Base-by-base conservation (phyloP, 2,888 invertebrate species). In the Troglohyphantes excavatus region DNA sequence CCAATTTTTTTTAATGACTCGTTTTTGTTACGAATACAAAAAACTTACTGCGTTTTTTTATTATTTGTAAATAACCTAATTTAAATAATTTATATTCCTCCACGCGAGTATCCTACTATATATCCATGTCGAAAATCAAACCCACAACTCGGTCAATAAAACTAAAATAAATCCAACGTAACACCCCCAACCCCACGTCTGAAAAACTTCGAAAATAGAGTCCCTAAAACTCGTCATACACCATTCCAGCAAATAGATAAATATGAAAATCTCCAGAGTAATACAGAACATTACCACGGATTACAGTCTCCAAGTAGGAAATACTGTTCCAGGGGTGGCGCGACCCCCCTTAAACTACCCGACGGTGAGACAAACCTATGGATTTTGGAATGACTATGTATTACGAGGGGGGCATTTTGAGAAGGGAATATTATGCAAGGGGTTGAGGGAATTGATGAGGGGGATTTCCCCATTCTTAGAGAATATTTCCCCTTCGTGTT, bases 231-330 rank as follows among this genome's bases (percentile, higher is more conserved):
- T 43, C 65, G 23, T 61, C 65, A 39, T 61, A 9, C 73, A 26
- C 1, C 61, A 53, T n/a, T 21, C 33, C 61, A 39, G 26, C 33
- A 61, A 27, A 33, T 72, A 61, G 23, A 67, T 63, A 78, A 61
- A 59, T 26, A 75, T 43, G 26, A 68, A 67, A 85, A 85, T 70
- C 75, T 67, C 68, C 46, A 46, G 19, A 2, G 53, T 75, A 75
- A 81, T 59, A 81, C 53, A 21, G 76, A 78, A 85, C 76, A 85
- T 85, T 85, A 85, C 76, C 5, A 68, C 19, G 85, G 76, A 85
- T 85, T 78, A 85, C 85, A 78, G 11, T 33, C 59, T 53, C 23
- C 82, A n/a, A 59, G 23, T 13, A 13, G 17, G 17, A 73, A 23
- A 33, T 53, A 53, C n/a, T 9, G 26, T 33, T 26, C 17, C 17